A percentile compares a stretch with the other conserved stretches of the same genome.
These are phyloP conservation scores for Polypedilum pembai DNA, from an alignment of 1,140 invertebrate species.

Conservation along the genomic window DNA sequence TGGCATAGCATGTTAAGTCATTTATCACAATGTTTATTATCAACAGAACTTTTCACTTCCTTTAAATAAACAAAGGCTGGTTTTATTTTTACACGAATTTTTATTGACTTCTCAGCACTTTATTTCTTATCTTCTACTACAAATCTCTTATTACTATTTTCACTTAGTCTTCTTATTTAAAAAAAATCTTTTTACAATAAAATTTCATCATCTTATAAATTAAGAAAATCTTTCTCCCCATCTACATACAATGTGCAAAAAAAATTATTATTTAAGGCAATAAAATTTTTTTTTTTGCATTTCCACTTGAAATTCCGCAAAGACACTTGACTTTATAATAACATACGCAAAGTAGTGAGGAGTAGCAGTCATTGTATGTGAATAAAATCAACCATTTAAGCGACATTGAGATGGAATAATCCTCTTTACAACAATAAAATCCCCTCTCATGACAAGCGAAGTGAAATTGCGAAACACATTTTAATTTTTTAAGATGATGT, in stretches of 20 bases:
- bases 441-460: not conserved
- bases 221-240: no score
- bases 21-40: constrained; percentile 8
- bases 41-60: not conserved
- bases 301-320: not conserved
- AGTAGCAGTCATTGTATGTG: not conserved
- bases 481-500: constrained; percentile 28
- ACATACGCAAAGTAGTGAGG: not conserved
- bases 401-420: constrained; percentile 27
- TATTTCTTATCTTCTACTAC: no score
- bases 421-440: constrained; percentile 26
- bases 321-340: constrained; percentile 25
- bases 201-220: no score
- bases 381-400: constrained; percentile 20
- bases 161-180: no score
- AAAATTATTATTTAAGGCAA: no score
- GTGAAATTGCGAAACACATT: constrained; percentile 25
- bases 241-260: no score
- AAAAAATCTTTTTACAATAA: no score
- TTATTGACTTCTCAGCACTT: not conserved
- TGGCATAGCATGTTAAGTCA: not conserved
- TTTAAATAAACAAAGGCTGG: constrained; percentile 3
- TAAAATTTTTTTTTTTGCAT: not conserved
- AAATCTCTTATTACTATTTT: no score
- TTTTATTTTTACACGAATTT: not conserved